These are phyloP conservation scores for Neoseiulus cucumeris DNA, from an alignment of 1,140 invertebrate genomes.

Conservation along the genomic window DNA sequence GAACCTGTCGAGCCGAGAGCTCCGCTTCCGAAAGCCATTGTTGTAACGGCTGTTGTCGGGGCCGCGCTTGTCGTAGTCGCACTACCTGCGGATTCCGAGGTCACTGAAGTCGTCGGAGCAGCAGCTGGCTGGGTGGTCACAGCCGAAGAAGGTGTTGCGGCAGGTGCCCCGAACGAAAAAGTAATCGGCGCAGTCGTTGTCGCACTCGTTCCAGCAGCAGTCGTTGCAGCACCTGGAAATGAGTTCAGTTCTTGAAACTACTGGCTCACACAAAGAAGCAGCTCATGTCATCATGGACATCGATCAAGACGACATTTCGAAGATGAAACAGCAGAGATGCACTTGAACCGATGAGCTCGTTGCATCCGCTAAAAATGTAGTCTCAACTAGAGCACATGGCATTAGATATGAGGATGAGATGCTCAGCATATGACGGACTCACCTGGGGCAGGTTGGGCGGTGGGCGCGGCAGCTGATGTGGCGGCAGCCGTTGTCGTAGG, in stretches of 20 bases:
- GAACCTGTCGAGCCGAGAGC: not conserved
- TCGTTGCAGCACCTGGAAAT: too few relatives aligned
- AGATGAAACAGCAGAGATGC: too few relatives aligned
- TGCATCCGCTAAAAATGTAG: too few relatives aligned
- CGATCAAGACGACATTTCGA: too few relatives aligned
- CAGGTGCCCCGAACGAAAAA: not conserved
- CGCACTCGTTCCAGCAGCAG: not conserved
- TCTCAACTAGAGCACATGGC: too few relatives aligned
- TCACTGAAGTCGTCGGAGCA: not conserved
- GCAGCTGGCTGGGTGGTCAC: not conserved
- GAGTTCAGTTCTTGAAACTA: too few relatives aligned
- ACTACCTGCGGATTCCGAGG: not conserved
- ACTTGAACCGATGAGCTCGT: too few relatives aligned
- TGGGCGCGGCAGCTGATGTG: not conserved
- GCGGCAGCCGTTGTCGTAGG: not conserved
- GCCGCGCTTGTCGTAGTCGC: not conserved
- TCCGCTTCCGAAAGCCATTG: not conserved
- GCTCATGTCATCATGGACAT: too few relatives aligned
- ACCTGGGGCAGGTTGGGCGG: too few relatives aligned
- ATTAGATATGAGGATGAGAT: too few relatives aligned
- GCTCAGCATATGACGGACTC: too few relatives aligned
- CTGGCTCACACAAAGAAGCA: too few relatives aligned
- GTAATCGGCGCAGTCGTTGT: not conserved
- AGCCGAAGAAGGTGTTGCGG: not conserved
- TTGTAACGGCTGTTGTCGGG: not conserved